Evolutionary conservation across 2,888 invertebrate species (phyloP).

Genomic region (Tortricodes alternella): DNA sequence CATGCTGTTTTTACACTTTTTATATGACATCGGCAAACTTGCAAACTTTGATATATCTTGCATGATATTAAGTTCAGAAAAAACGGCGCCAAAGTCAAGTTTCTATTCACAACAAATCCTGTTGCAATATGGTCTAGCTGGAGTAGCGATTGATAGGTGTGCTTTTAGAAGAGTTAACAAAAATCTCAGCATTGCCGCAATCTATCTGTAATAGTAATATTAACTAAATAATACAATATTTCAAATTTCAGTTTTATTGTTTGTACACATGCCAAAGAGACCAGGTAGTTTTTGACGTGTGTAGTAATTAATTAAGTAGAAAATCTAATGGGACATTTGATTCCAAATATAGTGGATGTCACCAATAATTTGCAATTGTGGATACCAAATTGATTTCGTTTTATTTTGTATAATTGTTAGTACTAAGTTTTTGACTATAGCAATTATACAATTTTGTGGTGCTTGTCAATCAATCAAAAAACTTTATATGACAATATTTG

Average conservation of each 20-base stretch:
- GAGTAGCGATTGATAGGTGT: neutral
- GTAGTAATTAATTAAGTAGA: conserved; percentile 9
- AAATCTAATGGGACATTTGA: conserved; percentile 10
- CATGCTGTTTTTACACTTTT: too few species aligned
- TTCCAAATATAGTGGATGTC: neutral
- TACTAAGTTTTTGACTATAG: conserved; percentile 6
- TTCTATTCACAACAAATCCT: neutral
- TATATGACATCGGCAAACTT: too few species aligned
- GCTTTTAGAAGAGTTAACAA: neutral
- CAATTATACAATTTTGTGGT: conserved; percentile 3
- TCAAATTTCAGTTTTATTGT: neutral
- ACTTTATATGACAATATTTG: neutral
- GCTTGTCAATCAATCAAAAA: conserved; percentile 8
- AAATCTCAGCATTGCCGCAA: too few species aligned
- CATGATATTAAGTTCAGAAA: neutral
- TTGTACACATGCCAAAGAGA: conserved; percentile 8
- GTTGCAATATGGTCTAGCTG: conserved; percentile 16
- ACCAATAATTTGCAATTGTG: conserved; percentile 5
- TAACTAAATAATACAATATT: neutral
- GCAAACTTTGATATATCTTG: neutral
- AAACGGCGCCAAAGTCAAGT: neutral
- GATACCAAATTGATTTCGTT: conserved; percentile 12
- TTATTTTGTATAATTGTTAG: conserved; percentile 27
- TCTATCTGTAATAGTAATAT: too few species aligned
- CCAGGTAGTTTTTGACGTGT: conserved; percentile 5